Conservation (phyloP, 2,113 vertebrate genomes). For the Chrysemys picta region DNA sequence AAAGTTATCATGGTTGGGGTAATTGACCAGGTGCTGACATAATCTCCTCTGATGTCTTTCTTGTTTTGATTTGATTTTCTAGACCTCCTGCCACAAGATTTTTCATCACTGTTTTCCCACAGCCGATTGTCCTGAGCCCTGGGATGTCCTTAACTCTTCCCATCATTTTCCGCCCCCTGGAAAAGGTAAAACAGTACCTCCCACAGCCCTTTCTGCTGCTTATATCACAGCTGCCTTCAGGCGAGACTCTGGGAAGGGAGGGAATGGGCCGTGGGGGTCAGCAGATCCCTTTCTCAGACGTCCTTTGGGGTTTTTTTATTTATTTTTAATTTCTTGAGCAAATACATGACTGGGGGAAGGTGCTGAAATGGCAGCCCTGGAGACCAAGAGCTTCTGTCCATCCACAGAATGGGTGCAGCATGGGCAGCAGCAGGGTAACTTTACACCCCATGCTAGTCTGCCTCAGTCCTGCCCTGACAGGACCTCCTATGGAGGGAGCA, state of each 20-base stretch:
- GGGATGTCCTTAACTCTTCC: constrained; percentile 87
- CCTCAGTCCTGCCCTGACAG: not conserved
- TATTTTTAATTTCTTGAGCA: not conserved
- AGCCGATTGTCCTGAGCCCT: constrained; percentile 85
- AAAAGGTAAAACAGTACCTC: constrained; percentile 81
- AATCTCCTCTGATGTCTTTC: not conserved
- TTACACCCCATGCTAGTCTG: not conserved
- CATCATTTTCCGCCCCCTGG: constrained; percentile 87
- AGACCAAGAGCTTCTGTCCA: not conserved
- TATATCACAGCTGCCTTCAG: not conserved
- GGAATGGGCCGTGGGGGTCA: not conserved
- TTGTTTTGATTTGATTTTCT: constrained; percentile 21
- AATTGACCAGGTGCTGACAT: not conserved
- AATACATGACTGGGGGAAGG: not conserved
- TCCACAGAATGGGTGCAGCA: not conserved
- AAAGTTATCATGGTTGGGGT: too few relatives aligned
- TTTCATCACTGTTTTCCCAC: constrained; percentile 85
- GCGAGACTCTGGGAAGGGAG: rapidly evolving
- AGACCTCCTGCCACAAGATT: constrained; percentile 87
- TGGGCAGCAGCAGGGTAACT: not conserved
- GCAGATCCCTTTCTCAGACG: not conserved
- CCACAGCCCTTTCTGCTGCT: not conserved
- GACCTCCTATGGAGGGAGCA: not conserved
- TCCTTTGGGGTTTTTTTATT: not conserved
- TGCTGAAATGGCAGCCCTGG: not conserved